Base-by-base conservation (phyloP, 2,888 invertebrate species). In the Metacarcinus magister region DNA sequence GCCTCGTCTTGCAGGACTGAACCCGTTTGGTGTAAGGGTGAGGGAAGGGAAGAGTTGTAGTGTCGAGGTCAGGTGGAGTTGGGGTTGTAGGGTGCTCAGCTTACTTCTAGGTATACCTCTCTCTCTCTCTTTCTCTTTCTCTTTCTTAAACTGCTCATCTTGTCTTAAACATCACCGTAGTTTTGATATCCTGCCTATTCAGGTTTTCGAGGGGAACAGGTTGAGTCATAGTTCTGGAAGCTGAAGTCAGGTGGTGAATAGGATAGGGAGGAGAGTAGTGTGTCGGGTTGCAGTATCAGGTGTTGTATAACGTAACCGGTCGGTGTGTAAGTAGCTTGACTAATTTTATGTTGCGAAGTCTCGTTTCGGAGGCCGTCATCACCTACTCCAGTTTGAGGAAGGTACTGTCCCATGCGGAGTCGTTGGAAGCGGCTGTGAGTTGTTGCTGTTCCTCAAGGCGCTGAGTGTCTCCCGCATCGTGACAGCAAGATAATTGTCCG, bases 91-190 rank as follows among this genome's bases (percentile, higher is more conserved):
- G 32, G 32, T 32, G 82, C 32, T n/a, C 5, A 8, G 54, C 54
- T 7, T 54, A 13, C 7, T 7, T 13, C 7, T 5, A 13, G 4
- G 82, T 0, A 7, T 4, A 32, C 5, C 93, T 93, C 93, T 93
- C 93, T 93, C 93, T 93, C 93, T 67, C 67, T 67, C 67, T 67
- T n/a, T 67, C 67, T 67, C 67, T n/a, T 2, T n/a, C 67, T 67
- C 67, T 92, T 46, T 92, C 46, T 92, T 46, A 44, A 39, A 0
- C 32, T 0, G 2, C 1, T n/a, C 7, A 3, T 67, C 67, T n/a
- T n/a, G 54, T 54, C 54, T 7, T 67, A 67, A 67, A n/a, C n/a
- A n/a, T 67, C 67, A n/a, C n/a, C 67, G 60, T 19, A 19, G 16
- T 16, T 67, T 67, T 67, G n/a, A n/a, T n/a, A 67, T n/a, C 67